A percentile compares a stretch with the other conserved stretches of the same genome.
These are phyloP conservation scores for Sialia sialis DNA, from an alignment of 2,113 vertebrate genomes.

Conservation along the genomic window DNA sequence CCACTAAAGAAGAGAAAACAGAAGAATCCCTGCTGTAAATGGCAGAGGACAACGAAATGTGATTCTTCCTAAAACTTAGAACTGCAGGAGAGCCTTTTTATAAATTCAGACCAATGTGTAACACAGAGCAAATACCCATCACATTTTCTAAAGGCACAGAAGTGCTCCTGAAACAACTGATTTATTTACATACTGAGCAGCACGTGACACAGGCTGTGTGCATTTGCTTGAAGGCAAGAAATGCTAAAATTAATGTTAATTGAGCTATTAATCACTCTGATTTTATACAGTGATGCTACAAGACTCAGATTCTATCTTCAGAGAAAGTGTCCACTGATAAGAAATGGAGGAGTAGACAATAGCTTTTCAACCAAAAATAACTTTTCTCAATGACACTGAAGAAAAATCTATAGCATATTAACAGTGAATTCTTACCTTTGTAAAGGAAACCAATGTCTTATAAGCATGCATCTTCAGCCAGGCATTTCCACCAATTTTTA, in stretches of 20 bases:
- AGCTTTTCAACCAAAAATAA: neutral
- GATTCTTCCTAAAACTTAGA: neutral
- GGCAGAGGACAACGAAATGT: neutral
- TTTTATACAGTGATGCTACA: conserved; percentile 28
- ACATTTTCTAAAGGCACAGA: neutral
- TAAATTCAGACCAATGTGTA: neutral
- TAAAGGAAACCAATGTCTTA: neutral
- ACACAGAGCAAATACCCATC: neutral
- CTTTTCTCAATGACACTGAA: neutral
- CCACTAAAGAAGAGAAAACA: neutral
- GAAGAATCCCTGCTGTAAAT: neutral
- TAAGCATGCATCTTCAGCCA: neutral
- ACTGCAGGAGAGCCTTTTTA: neutral
- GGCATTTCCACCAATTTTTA: neutral
- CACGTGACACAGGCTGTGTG: neutral
- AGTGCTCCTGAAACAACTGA: neutral
- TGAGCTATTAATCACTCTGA: conserved; percentile 55
- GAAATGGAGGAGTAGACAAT: neutral
- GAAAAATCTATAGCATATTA: neutral
- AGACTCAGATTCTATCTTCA: conserved; percentile 46
- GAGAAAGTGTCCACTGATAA: conserved; percentile 22
- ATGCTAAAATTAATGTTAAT: conserved; percentile 29
- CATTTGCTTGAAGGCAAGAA: conserved; percentile 32
- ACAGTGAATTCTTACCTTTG: neutral
- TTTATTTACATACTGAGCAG: neutral